A percentile compares a stretch with the other conserved stretches of the same genome.
phyloP scores from a whole-genome alignment of 1,140 invertebrate species.

The Brachionus sp. region DNA sequence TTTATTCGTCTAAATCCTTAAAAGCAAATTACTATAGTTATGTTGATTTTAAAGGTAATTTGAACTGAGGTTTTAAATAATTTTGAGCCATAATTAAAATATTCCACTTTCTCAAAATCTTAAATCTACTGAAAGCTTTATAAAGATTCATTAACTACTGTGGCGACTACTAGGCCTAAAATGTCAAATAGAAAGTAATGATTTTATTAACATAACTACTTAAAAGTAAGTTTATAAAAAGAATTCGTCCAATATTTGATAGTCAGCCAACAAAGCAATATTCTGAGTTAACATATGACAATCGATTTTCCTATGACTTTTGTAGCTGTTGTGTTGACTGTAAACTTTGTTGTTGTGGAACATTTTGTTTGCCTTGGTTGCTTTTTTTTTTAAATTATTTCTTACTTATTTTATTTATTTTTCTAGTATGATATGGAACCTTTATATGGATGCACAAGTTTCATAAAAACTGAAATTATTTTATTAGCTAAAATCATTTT shows the following conservation, averaged over 20 bases:
- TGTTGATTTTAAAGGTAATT: background rate
- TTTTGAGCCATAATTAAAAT: background rate
- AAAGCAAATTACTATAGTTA: background rate
- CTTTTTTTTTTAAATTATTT: background rate
- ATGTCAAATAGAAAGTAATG: background rate
- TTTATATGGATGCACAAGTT: conserved; percentile 32
- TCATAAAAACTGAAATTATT: background rate
- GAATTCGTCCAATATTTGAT: background rate
- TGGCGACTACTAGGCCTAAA: background rate
- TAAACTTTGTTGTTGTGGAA: conserved; percentile 23
- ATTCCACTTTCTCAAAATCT: background rate
- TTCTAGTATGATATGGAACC: background rate
- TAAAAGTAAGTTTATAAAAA: background rate
- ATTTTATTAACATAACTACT: background rate
- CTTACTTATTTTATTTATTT: background rate
- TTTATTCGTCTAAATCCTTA: background rate
- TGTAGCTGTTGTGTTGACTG: conserved; percentile 28
- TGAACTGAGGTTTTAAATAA: background rate
- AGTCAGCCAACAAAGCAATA: background rate
- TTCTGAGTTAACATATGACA: conserved; percentile 31
- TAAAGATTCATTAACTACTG: background rate
- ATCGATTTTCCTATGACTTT: conserved; percentile 25
- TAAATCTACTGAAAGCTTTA: background rate
- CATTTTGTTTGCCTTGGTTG: conserved; percentile 38
- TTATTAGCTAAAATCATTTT: background rate